Conservation (phyloP, 2,797 vertebrate species). For the Taeniopygia guttata region DNA sequence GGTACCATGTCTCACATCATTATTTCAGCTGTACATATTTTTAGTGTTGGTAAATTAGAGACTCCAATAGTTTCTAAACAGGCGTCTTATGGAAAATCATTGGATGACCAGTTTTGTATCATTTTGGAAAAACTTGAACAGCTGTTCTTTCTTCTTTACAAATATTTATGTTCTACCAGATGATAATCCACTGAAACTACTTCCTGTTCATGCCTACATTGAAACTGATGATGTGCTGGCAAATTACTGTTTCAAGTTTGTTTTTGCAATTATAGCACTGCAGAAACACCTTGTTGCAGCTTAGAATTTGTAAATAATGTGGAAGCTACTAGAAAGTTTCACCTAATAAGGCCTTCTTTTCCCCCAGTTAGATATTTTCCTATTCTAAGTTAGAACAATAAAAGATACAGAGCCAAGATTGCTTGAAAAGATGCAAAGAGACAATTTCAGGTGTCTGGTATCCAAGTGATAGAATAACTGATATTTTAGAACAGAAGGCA, state of each 20-base stretch:
- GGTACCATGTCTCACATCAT: background rate
- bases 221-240: background rate
- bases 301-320: background rate
- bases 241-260: background rate
- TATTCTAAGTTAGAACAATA: background rate
- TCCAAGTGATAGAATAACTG: background rate
- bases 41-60: background rate
- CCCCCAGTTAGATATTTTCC: background rate
- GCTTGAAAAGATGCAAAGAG: background rate
- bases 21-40: background rate
- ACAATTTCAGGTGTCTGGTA: background rate
- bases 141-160: background rate
- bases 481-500: background rate
- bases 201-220: background rate
- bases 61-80: background rate
- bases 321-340: background rate
- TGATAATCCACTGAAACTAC: background rate
- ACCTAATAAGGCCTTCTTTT: background rate
- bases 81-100: background rate
- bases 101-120: background rate
- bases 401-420: background rate
- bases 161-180: background rate
- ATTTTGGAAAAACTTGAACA: background rate
- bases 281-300: background rate
- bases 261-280: background rate